Evolutionary conservation across 53 echinoderm and acorn worm genomes (phyloP), one percentile per base, ranked within the genome.

Genomic region (Arbacia lixula): DNA sequence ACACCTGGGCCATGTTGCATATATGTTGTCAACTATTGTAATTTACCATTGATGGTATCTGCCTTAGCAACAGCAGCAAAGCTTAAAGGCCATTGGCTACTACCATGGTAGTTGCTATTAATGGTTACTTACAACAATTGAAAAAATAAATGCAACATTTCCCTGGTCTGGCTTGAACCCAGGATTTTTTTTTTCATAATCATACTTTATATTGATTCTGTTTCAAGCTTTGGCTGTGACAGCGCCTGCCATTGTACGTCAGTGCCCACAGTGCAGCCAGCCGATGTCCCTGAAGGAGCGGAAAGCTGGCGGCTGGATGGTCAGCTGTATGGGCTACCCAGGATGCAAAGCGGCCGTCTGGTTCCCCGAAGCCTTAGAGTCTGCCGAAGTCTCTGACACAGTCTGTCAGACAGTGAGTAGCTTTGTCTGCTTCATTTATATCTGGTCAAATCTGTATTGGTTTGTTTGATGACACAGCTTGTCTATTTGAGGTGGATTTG

Each of bases 301-400:
- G 76, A 94, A 94, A 76, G 92, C 91, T 56, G 97, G 94, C 0
- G 94, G 97, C 36, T 94, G 85, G 78, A 94, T 97, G 97, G 84
- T 97, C 68, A 81, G 89, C 72, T 98, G 94, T 84, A 86, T 90
- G 54, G 94, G 94, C 52, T 98, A 81, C 90, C 94, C 94, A 76
- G 94, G 87, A 57, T 98, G 98, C 85, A 94, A 89, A 53, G 90
- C 92, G 31, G 98, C 90, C 1, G 86, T 98, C 42, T 98, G 88
- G 84, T 87, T 98, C 68, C 98, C 98, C 16, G 64, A 79, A 6
- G 74, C 85, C 43, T 87, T 98, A 11, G 84, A 86, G 66, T 69
- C 90, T 17, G 94, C 90, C 12, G 86, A 88, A 26, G 79, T 98
- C 20, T 85, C 88, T 17, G 94, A 98, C 68, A 81, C 87, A 36